These are phyloP conservation scores for Rhyacophila brunnea DNA, from an alignment of 1,140 invertebrate species.

Conservation along the genomic window DNA sequence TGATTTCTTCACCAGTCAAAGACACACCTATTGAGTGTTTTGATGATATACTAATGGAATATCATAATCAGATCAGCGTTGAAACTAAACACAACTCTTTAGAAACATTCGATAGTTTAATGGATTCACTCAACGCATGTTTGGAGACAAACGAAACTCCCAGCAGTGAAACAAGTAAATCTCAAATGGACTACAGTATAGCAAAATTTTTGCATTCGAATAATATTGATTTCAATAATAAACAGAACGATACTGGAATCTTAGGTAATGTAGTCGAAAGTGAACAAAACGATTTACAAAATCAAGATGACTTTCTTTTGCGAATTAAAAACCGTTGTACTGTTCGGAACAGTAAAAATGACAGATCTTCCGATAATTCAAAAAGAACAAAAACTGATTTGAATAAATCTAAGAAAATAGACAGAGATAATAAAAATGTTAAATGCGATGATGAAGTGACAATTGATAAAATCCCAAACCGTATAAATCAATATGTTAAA, in stretches of 20 bases:
- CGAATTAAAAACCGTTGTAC: too few relatives aligned
- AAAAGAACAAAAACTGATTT: too few relatives aligned
- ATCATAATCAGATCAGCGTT: not conserved
- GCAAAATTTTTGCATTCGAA: not conserved
- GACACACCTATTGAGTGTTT: not conserved
- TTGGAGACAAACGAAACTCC: not conserved
- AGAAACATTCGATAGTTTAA: slow-evolving; percentile 2
- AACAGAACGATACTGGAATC: not conserved
- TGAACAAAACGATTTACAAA: too few relatives aligned
- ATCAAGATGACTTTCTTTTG: too few relatives aligned
- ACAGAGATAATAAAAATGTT: slow-evolving; percentile 2
- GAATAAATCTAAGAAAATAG: not conserved
- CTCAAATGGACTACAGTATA: not conserved
- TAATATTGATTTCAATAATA: not conserved
- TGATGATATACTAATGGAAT: not conserved
- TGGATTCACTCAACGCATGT: slow-evolving; percentile 5
- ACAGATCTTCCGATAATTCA: too few relatives aligned
- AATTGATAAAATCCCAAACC: not conserved
- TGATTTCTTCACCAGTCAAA: not conserved
- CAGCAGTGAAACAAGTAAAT: not conserved
- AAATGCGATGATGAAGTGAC: not conserved
- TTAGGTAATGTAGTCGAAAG: not conserved
- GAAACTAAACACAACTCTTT: not conserved
- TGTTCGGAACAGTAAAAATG: too few relatives aligned
- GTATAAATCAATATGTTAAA: not conserved